Percentiles rank a stretch among this genome's conserved stretches.
These are phyloP conservation scores for Rhynchophorus ferrugineus DNA, from an alignment of 1,140 invertebrate genomes.

Conservation along the genomic window DNA sequence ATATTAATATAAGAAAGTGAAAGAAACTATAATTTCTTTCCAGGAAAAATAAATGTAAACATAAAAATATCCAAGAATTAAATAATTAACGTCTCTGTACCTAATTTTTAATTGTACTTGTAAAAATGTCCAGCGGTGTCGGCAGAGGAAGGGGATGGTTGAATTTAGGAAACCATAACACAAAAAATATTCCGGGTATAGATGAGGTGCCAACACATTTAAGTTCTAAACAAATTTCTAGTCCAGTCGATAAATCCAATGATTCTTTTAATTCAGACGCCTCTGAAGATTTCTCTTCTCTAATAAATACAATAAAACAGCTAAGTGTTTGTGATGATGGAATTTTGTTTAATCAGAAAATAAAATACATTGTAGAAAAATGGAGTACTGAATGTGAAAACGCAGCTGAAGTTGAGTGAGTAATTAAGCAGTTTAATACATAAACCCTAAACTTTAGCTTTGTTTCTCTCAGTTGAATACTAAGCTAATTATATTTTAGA, in stretches of 20 bases:
- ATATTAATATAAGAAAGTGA: no score
- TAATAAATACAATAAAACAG: slow-evolving; percentile 27
- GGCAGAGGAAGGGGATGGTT: slow-evolving; percentile 36
- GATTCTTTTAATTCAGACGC: slow-evolving; percentile 12
- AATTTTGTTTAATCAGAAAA: slow-evolving; percentile 35
- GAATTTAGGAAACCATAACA: slow-evolving; percentile 26
- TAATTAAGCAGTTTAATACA: not conserved
- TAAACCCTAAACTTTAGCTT: not conserved
- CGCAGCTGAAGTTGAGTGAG: slow-evolving; percentile 31
- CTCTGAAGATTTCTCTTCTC: slow-evolving; percentile 13
- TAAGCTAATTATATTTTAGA: no score
- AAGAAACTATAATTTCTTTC: no score
- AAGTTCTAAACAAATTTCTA: slow-evolving; percentile 2
- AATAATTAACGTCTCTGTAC: no score
- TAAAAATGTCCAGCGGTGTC: slow-evolving; percentile 25
- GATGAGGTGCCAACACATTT: not conserved
- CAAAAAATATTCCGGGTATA: slow-evolving; percentile 7
- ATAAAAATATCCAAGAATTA: no score
- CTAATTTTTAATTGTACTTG: not conserved
- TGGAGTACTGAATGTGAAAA: slow-evolving; percentile 28
- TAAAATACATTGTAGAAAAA: slow-evolving; percentile 30
- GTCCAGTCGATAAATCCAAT: slow-evolving; percentile 14
- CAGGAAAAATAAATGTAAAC: no score
- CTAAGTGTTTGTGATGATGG: slow-evolving; percentile 33
- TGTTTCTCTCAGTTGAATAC: not conserved